Evolutionary conservation across 2,797 vertebrate genomes (phyloP), one percentile per base, ranked within the genome.

Genomic region (Anguilla megastoma): DNA sequence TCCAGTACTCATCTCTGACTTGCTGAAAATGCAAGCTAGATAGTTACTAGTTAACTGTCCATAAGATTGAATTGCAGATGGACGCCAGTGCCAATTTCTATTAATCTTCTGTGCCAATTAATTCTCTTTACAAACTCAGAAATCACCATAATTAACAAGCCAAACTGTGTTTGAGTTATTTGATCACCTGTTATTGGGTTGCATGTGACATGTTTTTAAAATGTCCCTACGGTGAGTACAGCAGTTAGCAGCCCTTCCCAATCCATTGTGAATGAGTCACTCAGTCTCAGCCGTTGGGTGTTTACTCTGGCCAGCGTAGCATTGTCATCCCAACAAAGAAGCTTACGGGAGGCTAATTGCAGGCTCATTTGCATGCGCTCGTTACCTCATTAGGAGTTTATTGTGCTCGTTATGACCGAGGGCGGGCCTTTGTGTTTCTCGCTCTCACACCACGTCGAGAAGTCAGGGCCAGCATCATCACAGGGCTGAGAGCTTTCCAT

Each of bases 371-470:
- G 79, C 41, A 48, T 82, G 45, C 10, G 79, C 45, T 82, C 36
- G 18, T 82, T 50, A 82, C 79, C 79, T 82, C 45, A 50, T 82
- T 82, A 82, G 79, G 79, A 24, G 1, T 82, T 82, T 50, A 82
- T 82, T 82, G 45, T 50, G 79, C 79, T 82, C 45, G 45, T 50
- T 82, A 82, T 50, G 79, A 82, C 27, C 2, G 79, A 50, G 79
- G 79, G 45, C 79, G 16, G 21, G 24, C 21, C 18, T 50, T 50
- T 82, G 74, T 76, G 79, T n/a, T 50, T 45, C 41, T 82, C 41
- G 24, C 79, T 82, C 21, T 82, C 45, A 21, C 45, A 50, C 79
- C 16, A 50, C 2, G 79, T 50, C 50, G 45, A 82, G 41, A 82
- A 82, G 79, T 48, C 45, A 82, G 79, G 45, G 79, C 41, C 45